A percentile compares a stretch with the other conserved stretches of the same genome.
Conservation (phyloP, 2,888 invertebrate species). For the Toxonevra muliebris region DNA sequence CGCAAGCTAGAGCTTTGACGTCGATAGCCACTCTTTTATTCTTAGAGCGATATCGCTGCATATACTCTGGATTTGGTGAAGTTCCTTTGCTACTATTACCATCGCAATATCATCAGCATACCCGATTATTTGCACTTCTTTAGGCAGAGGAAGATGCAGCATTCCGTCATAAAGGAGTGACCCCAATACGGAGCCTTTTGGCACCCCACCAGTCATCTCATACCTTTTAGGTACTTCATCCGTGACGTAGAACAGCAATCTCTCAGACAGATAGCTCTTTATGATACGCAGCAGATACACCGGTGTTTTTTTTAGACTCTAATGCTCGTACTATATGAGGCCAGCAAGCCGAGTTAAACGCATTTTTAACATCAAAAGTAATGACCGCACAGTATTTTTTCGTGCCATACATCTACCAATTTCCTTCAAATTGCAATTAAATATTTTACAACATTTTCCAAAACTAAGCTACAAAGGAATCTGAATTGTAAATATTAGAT, state of each 20-base stretch:
- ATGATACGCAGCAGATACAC: background rate
- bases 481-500: constrained; percentile 42
- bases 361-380: no score
- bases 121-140: background rate
- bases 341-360: no score
- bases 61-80: no score
- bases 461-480: constrained; percentile 47
- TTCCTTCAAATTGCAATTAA: constrained; percentile 57
- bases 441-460: constrained; percentile 57
- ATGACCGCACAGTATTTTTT: no score
- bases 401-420: no score
- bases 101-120: background rate
- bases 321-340: no score
- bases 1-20: no score
- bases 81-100: background rate
- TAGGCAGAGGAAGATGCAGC: background rate
- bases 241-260: background rate
- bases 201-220: background rate
- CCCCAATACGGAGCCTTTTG: background rate
- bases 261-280: background rate
- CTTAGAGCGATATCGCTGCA: no score
- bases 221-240: background rate
- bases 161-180: background rate
- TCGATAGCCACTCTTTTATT: no score
- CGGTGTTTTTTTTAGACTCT: background rate